Percentiles rank a stretch among this genome's conserved stretches.
phyloP scores from a whole-genome alignment of 2,888 invertebrate species.

The Rhagonycha fulva region DNA sequence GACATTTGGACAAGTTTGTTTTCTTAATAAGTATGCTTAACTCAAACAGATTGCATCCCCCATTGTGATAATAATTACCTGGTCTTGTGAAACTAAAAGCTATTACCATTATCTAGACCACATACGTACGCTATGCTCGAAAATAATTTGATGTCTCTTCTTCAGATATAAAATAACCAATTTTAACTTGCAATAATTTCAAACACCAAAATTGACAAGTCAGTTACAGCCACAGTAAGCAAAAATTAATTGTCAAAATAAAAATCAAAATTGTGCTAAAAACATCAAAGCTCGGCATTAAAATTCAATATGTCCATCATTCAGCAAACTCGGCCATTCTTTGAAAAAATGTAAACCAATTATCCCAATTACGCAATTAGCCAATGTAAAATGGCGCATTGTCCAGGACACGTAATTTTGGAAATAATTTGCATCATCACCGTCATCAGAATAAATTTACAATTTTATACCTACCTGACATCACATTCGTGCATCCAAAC shows the following conservation, averaged over 20 bases:
- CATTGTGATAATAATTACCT: background rate
- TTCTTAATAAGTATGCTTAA: background rate
- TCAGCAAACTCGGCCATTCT: background rate
- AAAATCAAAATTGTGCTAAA: background rate
- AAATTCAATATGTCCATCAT: background rate
- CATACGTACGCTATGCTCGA: background rate
- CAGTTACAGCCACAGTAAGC: background rate
- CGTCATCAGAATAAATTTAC: background rate
- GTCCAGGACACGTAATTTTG: background rate
- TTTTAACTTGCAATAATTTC: background rate
- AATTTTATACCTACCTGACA: background rate
- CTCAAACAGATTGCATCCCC: background rate
- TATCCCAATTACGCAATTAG: background rate
- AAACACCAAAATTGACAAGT: background rate
- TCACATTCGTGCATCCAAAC: background rate
- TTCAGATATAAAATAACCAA: too few relatives aligned
- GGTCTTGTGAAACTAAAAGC: background rate
- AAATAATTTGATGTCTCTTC: background rate
- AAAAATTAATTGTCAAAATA: background rate
- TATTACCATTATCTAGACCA: too few relatives aligned
- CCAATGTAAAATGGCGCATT: background rate
- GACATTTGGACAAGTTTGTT: background rate
- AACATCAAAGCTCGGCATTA: background rate
- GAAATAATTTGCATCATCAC: background rate
- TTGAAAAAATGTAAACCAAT: background rate